phyloP scores from a whole-genome alignment of 2,113 vertebrate species.

The Coptodon rendalli region DNA sequence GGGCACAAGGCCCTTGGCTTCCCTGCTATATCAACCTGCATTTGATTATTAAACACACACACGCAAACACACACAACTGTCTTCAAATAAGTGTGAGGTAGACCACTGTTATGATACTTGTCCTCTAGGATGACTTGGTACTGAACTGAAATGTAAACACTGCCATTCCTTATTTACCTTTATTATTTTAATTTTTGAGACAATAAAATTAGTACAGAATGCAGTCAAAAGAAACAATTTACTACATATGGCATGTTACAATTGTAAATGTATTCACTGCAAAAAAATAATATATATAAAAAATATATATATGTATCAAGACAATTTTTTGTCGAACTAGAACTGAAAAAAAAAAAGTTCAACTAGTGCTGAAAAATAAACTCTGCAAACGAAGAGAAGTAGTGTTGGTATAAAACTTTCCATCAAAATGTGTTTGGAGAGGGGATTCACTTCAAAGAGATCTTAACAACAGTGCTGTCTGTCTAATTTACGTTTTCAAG shows the following conservation, averaged over 20 bases:
- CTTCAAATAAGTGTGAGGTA: not conserved
- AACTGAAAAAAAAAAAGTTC: not conserved
- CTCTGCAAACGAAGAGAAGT: constrained; percentile 33
- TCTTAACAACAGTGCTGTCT: constrained; percentile 58
- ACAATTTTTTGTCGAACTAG: not conserved
- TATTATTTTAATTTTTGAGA: not conserved
- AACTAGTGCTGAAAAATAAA: not conserved
- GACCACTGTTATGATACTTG: not conserved
- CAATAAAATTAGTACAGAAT: not conserved
- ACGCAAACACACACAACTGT: constrained; percentile 9
- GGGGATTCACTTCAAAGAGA: constrained; percentile 65
- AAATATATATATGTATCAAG: not conserved
- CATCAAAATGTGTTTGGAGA: constrained; percentile 46
- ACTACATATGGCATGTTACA: not conserved
- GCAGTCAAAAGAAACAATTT: not conserved
- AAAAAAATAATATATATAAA: not conserved
- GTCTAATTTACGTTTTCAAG: constrained; percentile 65
- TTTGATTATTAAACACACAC: constrained; percentile 48
- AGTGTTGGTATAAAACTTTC: constrained; percentile 50
- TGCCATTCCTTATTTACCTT: not conserved
- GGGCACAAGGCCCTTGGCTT: constrained; percentile 47
- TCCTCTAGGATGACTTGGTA: not conserved
- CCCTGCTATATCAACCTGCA: constrained; percentile 51
- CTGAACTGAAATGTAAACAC: not conserved
- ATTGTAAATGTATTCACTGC: not conserved